Evolutionary conservation across 2,888 invertebrate species (phyloP), one percentile per base, ranked within the genome.

Genomic region (Cryptocephalus moraei): DNA sequence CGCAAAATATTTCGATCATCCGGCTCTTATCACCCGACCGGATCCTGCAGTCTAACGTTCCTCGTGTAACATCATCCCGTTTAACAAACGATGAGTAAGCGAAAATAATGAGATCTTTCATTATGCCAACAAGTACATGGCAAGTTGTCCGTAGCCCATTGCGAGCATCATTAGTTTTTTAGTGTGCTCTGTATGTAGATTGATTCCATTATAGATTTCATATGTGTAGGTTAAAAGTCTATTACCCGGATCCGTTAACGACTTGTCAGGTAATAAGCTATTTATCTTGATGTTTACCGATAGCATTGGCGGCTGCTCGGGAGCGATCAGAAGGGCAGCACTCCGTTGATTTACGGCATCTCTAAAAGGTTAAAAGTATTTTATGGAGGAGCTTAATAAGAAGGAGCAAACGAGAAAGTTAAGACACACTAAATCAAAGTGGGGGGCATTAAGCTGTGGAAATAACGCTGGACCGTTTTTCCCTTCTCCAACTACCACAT

Each of bases 151-250:
- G 39, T 11, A 43, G 43, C 31, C 33, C 38, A 45, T 46, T 39
- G 48, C 32, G 10, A 8, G 32, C n/a, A 42, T 48, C 48, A 42
- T 48, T 45, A 49, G 46, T 43, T 47, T 47, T 41, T 44, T 39
- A 44, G 12, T 10, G 32, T 44, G 14, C 39, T 12, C 46, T 43
- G 46, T 40, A 48, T 49, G 49, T 51, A 44, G 43, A 50, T 49
- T 49, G 53, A 51, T 49, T 53, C 49, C 49, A 53, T 53, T 53
- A 51, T 51, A 53, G 53, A 53, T 53, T 53, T 49, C 47, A 49
- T 44, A 42, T 49, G 50, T 53, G 51, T 48, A 51, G 51, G 51
- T 49, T 54, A 54, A 50, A 54, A 54, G 51, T 48, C 51, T 51
- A 54, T 51, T 54, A 51, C 51, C 41, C 34, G 36, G 49, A 54